A percentile compares a stretch with the other conserved stretches of the same genome.
Conservation (phyloP, 2,797 vertebrate species). For the Platyrinchus mystaceus region DNA sequence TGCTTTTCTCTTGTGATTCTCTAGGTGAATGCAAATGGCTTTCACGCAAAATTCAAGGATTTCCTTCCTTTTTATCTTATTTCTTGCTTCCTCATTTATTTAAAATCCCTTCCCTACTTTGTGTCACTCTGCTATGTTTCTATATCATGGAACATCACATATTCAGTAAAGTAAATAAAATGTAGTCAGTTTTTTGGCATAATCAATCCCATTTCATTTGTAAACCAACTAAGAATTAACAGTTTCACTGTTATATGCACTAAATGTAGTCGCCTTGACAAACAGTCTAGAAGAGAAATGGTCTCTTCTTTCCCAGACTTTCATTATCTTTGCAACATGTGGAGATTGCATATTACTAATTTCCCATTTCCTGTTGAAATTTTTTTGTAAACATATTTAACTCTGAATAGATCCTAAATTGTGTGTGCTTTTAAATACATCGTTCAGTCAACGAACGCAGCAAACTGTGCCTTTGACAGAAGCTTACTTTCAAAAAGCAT, state of each 20-base stretch:
- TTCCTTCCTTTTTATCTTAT: constrained; percentile 29
- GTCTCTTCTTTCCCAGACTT: neutral
- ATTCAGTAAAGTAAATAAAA: neutral
- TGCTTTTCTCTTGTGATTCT: neutral
- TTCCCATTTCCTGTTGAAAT: neutral
- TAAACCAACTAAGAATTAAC: neutral
- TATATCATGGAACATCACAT: neutral
- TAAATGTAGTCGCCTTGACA: neutral
- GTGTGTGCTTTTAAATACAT: neutral
- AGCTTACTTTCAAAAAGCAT: neutral
- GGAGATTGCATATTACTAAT: neutral
- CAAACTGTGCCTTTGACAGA: neutral
- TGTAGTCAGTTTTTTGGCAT: neutral
- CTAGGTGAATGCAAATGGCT: neutral
- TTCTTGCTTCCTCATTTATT: constrained; percentile 3
- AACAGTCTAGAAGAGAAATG: neutral
- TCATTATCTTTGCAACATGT: neutral
- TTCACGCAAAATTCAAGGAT: neutral
- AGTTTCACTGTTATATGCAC: neutral
- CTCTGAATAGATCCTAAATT: neutral
- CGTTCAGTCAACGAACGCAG: neutral
- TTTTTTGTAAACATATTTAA: neutral
- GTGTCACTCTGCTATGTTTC: neutral
- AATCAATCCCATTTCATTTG: neutral
- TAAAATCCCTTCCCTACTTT: neutral